Evolutionary conservation across 2,113 vertebrate species (phyloP).

Genomic region (Aphyosemion australe): DNA sequence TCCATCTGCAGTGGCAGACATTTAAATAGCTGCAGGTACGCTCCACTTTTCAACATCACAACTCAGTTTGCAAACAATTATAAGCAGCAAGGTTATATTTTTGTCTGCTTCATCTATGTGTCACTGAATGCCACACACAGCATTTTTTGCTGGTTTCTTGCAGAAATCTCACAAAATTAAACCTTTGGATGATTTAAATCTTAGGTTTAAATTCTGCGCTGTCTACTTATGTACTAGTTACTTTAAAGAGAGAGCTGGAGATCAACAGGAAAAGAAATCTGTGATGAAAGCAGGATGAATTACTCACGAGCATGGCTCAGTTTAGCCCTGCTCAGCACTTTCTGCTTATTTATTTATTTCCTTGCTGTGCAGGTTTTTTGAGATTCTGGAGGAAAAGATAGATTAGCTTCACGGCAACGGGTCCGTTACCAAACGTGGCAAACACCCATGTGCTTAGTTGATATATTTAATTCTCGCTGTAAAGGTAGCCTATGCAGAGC

Average conservation of each 20-base stretch:
- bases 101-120: not conserved
- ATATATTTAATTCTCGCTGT: no score
- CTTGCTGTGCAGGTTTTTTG: no score
- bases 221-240: not conserved
- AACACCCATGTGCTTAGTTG: no score
- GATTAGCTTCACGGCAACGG: conserved; percentile 1
- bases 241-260: conserved; percentile 22
- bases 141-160: not conserved
- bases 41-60: conserved; percentile 47
- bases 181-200: no score
- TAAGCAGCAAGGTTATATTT: conserved; percentile 3
- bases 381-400: not conserved
- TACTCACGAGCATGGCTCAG: conserved; percentile 37
- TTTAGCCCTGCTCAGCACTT: conserved; percentile 60
- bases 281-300: conserved; percentile 36
- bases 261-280: conserved; percentile 22
- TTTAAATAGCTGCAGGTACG: conserved; percentile 54
- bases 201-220: no score
- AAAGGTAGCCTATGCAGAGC: no score
- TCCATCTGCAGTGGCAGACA: conserved; percentile 44
- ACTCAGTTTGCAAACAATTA: conserved; percentile 6
- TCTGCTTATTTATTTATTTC: conserved; percentile 6
- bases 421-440: not conserved
- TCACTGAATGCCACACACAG: conserved; percentile 1
- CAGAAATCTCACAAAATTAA: not conserved